phyloP scores from a whole-genome alignment of 1,140 invertebrate species.

The Diorhabda elongata region DNA sequence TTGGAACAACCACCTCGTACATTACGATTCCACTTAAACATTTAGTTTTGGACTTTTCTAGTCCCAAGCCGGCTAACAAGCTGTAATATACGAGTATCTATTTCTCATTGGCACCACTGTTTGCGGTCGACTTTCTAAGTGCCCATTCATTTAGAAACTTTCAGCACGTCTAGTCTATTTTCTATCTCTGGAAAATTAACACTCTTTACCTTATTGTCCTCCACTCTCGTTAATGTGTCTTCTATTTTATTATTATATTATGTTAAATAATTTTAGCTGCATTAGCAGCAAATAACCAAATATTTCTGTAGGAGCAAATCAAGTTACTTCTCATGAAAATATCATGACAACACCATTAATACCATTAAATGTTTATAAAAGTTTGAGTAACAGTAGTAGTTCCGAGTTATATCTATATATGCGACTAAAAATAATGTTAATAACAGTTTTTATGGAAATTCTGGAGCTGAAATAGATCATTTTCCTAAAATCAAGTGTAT shows the following conservation, averaged over 20 bases:
- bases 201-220: conserved; percentile 7
- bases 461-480: too few species aligned
- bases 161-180: conserved; percentile 42
- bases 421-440: too few species aligned
- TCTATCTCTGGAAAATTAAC: conserved; percentile 32
- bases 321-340: too few species aligned
- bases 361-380: too few species aligned
- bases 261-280: too few species aligned
- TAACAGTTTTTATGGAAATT: too few species aligned
- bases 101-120: conserved; percentile 35
- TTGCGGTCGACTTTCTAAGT: conserved; percentile 44
- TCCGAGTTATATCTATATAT: too few species aligned
- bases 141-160: conserved; percentile 44
- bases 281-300: too few species aligned
- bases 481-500: background rate
- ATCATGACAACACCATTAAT: too few species aligned
- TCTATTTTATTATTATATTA: background rate
- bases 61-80: conserved; percentile 6
- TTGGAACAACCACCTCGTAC: conserved; percentile 7
- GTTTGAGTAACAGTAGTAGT: too few species aligned
- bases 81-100: conserved; percentile 22
- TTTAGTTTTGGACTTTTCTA: conserved; percentile 10
- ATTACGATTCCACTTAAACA: conserved; percentile 12
- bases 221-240: conserved; percentile 6
- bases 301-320: too few species aligned